phyloP scores from a whole-genome alignment of 1,140 invertebrate species.

The Diabrotica virgifera region DNA sequence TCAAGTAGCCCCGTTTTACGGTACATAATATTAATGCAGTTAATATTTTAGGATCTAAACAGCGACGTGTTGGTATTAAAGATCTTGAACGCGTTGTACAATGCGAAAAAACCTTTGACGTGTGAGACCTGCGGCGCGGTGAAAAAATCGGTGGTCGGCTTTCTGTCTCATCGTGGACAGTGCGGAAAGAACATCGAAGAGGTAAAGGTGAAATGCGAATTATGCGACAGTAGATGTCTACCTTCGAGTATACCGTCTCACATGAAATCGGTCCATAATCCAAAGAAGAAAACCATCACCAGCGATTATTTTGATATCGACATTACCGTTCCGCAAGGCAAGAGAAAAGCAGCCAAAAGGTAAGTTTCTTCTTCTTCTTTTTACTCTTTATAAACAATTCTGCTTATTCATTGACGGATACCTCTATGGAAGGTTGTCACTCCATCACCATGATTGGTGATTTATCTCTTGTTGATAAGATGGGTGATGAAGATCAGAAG shows the following conservation, averaged over 20 bases:
- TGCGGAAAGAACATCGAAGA: conserved; percentile 58
- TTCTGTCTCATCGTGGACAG: conserved; percentile 59
- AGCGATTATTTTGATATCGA: conserved; percentile 16
- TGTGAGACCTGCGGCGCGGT: conserved; percentile 57
- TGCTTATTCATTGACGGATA: too few species aligned
- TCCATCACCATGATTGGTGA: too few species aligned
- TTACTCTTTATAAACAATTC: too few species aligned
- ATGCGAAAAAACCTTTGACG: conserved; percentile 47
- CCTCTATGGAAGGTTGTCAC: too few species aligned
- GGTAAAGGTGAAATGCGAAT: conserved; percentile 53
- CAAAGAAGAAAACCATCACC: neutral
- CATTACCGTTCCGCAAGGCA: conserved; percentile 12
- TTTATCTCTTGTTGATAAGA: too few species aligned
- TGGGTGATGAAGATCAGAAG: too few species aligned
- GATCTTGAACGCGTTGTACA: conserved; percentile 36
- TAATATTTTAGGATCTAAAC: conserved; percentile 35
- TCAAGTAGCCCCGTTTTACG: too few species aligned
- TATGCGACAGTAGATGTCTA: conserved; percentile 56
- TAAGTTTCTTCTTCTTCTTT: too few species aligned
- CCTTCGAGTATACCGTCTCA: conserved; percentile 53
- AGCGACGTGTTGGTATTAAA: conserved; percentile 33
- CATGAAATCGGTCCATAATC: conserved; percentile 25
- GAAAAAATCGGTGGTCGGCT: conserved; percentile 59
- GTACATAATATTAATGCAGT: neutral
- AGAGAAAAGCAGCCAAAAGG: conserved; percentile 36